Evolutionary conservation across 2,888 invertebrate species (phyloP).

Genomic region (Cephus spinipes): DNA sequence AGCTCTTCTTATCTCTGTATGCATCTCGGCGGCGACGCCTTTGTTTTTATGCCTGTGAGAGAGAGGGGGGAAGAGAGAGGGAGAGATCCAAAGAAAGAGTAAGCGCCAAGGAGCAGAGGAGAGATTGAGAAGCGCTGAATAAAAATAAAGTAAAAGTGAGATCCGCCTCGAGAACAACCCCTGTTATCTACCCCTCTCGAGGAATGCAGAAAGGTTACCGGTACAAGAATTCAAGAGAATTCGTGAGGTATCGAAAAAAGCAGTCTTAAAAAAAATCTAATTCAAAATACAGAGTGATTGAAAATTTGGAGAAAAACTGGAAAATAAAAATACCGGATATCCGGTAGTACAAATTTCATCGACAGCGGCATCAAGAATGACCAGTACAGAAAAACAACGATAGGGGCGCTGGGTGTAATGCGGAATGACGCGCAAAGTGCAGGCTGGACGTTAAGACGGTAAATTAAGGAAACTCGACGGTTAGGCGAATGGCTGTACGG

Average conservation of each 20-base stretch:
- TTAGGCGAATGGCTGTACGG: not conserved
- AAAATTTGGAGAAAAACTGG: rapidly evolving
- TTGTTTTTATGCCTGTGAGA: not conserved
- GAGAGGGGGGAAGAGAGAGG: too few relatives aligned
- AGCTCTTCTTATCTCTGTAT: conserved; percentile 21
- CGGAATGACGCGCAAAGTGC: not conserved
- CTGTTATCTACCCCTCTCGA: too few relatives aligned
- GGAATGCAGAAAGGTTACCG: too few relatives aligned
- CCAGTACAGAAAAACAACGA: not conserved
- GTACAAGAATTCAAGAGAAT: too few relatives aligned
- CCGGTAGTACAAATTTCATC: too few relatives aligned
- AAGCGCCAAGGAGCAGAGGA: too few relatives aligned
- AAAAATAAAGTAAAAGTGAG: too few relatives aligned
- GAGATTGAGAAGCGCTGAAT: too few relatives aligned
- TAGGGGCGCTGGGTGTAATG: not conserved
- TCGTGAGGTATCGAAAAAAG: too few relatives aligned
- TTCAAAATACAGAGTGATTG: not conserved
- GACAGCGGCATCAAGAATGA: not conserved
- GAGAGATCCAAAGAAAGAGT: not conserved
- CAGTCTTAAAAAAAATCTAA: not conserved
- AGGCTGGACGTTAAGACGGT: not conserved
- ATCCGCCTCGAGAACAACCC: too few relatives aligned
- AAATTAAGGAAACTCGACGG: not conserved
- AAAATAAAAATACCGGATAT: not conserved
- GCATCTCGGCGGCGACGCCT: conserved; percentile 15